Percentiles rank a stretch among this genome's conserved stretches.
These are phyloP conservation scores for Carterocephalus palaemon DNA, from an alignment of 2,888 invertebrate species.

Conservation along the genomic window DNA sequence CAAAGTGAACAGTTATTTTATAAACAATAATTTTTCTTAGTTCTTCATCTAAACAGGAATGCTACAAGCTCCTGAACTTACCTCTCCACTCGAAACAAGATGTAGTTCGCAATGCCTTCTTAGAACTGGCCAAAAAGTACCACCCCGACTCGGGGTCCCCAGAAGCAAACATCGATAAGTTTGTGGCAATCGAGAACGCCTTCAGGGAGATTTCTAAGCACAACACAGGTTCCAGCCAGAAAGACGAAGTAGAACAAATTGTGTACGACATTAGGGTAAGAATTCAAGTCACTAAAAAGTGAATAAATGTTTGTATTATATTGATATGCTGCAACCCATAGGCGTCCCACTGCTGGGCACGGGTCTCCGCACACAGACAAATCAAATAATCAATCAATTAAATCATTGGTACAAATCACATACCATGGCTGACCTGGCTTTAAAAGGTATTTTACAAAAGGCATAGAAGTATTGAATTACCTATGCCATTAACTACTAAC, in stretches of 20 bases:
- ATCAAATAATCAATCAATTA: background rate
- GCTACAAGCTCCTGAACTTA: slow-evolving; percentile 83
- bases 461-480: too few relatives aligned
- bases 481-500: too few relatives aligned
- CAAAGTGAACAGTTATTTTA: background rate
- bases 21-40: background rate
- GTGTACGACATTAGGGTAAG: slow-evolving; percentile 82
- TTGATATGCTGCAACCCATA: too few relatives aligned
- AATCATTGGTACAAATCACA: background rate
- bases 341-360: too few relatives aligned
- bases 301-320: background rate
- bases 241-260: slow-evolving; percentile 75
- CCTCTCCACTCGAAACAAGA: slow-evolving; percentile 84
- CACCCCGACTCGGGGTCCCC: slow-evolving; percentile 90
- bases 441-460: too few relatives aligned
- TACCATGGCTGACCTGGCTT: too few relatives aligned
- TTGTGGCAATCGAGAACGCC: slow-evolving; percentile 86
- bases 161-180: slow-evolving; percentile 85
- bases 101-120: slow-evolving; percentile 84
- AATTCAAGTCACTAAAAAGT: background rate
- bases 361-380: background rate
- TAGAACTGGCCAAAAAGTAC: slow-evolving; percentile 86
- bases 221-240: slow-evolving; percentile 70
- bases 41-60: slow-evolving; percentile 75
- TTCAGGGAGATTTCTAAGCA: slow-evolving; percentile 84